Base-by-base conservation (phyloP, 2,797 vertebrate genomes). In the Fringilla coelebs region DNA sequence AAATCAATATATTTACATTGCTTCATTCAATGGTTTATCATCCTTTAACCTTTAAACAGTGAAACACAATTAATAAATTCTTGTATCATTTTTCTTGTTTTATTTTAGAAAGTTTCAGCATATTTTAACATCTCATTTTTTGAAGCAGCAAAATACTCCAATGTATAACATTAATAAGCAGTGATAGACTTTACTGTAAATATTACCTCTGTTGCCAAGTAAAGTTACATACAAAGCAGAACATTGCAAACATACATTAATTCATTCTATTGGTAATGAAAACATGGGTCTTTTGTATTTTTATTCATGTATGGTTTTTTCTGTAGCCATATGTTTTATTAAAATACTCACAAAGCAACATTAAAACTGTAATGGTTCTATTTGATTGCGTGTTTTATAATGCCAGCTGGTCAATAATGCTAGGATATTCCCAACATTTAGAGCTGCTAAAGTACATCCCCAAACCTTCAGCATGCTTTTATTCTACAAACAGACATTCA, bases 151-250 rank as follows among this genome's bases (percentile, higher is more conserved):
- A 98, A 98, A 97, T 97, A 96, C 84, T 97, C 87, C 96, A 97
- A 98, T 95, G 83, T 97, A 97, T 97, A 98, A 97, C 92, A 97
- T 98, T 98, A 98, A 97, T 98, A 98, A 97, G 96, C 32, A 31
- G 97, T 97, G 97, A 98, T 97, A 98, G 98, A 98, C 97, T 97
- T 98, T 97, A 98, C 95, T 97, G 97, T 97, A 98, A 98, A 98
- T 98, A 98, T 91, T 97, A 94, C 65, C 94, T 97, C 95, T 96
- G 92, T 96, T 98, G 97, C 96, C 97, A 98, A 97, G 95, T 95
- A 97, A 98, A 98, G 97, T 98, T 98, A 96, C 66, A 94, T 84
- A 95, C 88, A 97, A 97, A 97, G 90, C 85, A 96, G 92, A 95
- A 91, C 14, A 60, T 81, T 97, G 91, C 71, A 97, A 96, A 92